Conservation (phyloP, 2,888 invertebrate species). For the Caenorhabditis sinica region DNA sequence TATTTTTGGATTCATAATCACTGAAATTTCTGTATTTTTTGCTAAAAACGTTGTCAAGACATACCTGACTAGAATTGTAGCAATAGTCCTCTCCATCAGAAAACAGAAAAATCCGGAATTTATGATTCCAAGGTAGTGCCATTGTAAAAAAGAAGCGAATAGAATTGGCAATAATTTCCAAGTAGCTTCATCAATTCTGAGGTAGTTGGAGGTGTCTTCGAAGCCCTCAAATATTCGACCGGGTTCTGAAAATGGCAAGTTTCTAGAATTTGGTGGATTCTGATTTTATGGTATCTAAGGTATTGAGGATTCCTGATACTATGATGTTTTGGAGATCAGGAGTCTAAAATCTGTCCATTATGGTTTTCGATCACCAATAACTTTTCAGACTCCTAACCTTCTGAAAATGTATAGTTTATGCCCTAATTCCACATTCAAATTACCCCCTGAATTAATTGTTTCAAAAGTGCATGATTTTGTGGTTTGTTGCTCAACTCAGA, state of each 20-base stretch:
- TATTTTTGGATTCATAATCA: slow-evolving; percentile 41
- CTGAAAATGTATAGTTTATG: too few relatives aligned
- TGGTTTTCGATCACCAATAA: too few relatives aligned
- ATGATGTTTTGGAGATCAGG: too few relatives aligned
- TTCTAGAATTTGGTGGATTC: neutral
- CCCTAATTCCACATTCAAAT: too few relatives aligned
- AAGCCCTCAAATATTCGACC: slow-evolving; percentile 26
- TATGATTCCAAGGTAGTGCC: slow-evolving; percentile 41
- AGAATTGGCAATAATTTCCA: slow-evolving; percentile 34
- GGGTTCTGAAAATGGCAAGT: neutral
- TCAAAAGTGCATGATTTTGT: too few relatives aligned
- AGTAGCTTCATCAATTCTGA: neutral
- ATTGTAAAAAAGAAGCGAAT: slow-evolving; percentile 19
- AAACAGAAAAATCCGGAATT: slow-evolving; percentile 19
- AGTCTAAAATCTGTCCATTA: too few relatives aligned
- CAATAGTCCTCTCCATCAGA: slow-evolving; percentile 32
- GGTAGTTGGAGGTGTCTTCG: slow-evolving; percentile 28
- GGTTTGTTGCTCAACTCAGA: too few relatives aligned
- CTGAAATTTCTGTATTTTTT: slow-evolving; percentile 10
- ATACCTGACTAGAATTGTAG: slow-evolving; percentile 35
- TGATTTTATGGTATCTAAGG: too few relatives aligned
- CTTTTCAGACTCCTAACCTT: too few relatives aligned
- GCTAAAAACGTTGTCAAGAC: neutral
- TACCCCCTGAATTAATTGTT: too few relatives aligned
- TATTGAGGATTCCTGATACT: too few relatives aligned